A percentile compares a stretch with the other conserved stretches of the same genome.
Evolutionary conservation across 1,140 invertebrate species (phyloP).

Genomic region (Achroia grisella): DNA sequence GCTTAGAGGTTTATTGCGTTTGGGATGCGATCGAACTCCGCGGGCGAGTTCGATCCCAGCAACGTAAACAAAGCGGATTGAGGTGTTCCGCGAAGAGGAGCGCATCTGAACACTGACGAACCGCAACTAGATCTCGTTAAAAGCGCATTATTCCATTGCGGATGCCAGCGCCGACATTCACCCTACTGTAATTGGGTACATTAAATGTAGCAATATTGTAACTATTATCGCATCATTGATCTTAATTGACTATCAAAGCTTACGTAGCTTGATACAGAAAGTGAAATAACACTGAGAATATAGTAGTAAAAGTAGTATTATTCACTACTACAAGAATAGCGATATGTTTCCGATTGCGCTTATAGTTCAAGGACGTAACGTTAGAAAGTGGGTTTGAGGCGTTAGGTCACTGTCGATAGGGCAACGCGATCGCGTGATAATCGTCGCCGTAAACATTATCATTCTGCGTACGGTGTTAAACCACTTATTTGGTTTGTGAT

Average conservation of each 20-base stretch:
- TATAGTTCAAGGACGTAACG: slow-evolving; percentile 42
- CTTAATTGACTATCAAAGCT: not conserved
- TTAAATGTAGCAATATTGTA: slow-evolving; percentile 6
- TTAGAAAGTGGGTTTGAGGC: slow-evolving; percentile 50
- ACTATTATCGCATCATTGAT: slow-evolving; percentile 4
- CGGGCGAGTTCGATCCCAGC: slow-evolving; percentile 21
- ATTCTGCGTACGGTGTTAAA: slow-evolving; percentile 65
- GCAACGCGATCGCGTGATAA: slow-evolving; percentile 53
- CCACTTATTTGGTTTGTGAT: slow-evolving; percentile 62
- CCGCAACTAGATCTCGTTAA: slow-evolving; percentile 37
- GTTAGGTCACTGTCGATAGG: slow-evolving; percentile 32
- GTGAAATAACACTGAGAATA: slow-evolving; percentile 2
- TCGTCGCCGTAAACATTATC: slow-evolving; percentile 54
- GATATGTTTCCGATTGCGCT: slow-evolving; percentile 5
- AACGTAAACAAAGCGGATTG: slow-evolving; percentile 50
- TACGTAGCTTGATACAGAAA: not conserved
- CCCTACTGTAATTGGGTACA: slow-evolving; percentile 29
- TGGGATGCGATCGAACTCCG: slow-evolving; percentile 41
- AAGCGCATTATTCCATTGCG: slow-evolving; percentile 29
- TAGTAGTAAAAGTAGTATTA: not conserved
- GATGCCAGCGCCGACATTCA: slow-evolving; percentile 22
- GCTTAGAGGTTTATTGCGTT: slow-evolving; percentile 56
- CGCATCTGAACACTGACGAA: slow-evolving; percentile 19
- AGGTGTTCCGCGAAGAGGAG: slow-evolving; percentile 31
- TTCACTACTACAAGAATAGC: not conserved